Evolutionary conservation across 2,113 vertebrate genomes (phyloP).

Genomic region (Parotia lawesii): DNA sequence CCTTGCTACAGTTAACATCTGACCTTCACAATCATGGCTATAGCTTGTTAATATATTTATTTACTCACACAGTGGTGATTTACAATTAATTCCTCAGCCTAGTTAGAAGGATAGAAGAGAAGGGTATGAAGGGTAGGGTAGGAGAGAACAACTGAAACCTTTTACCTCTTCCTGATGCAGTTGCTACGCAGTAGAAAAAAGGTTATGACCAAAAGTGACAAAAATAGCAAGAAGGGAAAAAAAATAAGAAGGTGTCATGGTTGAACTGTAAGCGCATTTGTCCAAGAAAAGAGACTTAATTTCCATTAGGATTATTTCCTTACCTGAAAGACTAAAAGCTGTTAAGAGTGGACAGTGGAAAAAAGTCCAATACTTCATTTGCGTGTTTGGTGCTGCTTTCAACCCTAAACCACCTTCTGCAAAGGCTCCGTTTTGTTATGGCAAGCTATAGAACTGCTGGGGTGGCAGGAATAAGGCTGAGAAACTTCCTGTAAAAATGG

Average conservation of each 20-base stretch:
- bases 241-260: background rate
- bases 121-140: background rate
- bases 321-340: background rate
- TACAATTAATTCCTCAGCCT: background rate
- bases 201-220: background rate
- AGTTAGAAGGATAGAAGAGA: background rate
- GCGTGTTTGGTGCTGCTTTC: background rate
- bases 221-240: background rate
- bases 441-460: background rate
- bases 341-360: background rate
- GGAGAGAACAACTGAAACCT: background rate
- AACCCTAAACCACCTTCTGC: background rate
- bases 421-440: background rate
- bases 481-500: background rate
- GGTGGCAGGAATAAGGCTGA: background rate
- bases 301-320: background rate
- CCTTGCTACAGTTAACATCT: background rate
- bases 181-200: background rate
- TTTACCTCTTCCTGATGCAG: background rate
- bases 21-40: background rate
- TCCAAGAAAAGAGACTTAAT: background rate
- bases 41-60: background rate
- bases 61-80: background rate
- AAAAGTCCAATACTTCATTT: background rate
- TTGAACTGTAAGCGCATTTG: background rate